Evolutionary conservation across 1,140 invertebrate species (phyloP), one percentile per base, ranked within the genome.

Genomic region (Lethocerus indicus): DNA sequence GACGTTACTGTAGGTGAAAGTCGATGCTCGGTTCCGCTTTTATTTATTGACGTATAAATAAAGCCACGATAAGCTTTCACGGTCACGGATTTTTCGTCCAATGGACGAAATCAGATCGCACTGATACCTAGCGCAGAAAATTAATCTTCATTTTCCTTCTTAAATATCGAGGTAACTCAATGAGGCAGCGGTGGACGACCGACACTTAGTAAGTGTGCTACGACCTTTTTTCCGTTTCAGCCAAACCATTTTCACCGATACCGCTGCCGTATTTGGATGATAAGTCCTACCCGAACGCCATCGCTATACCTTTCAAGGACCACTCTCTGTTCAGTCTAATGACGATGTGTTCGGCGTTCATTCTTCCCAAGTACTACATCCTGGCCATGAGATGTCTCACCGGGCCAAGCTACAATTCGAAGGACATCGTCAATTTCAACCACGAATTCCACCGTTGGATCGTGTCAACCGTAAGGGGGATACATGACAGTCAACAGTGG

Each of bases 341-440:
- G 24, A 45, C 51, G 9, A 37, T 49, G 1, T 41, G 37, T 14
- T 50, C 56, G 4, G 51, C 42, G 5, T 48, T 52, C 25, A 44
- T 58, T 25, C 24, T 58, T 6, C 50, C 53, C 35, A 54, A 54
- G 40, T 58, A 52, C 36, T 58, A 58, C 47, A 53, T 53, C 5
- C 21, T 55, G 12, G 50, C 52, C 1, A 54, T 56, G 50, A 18
- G 51, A 42, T 58, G 57, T 20, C 39, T 58, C 6, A 23, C 42
- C 13, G 36, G 47, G 9, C 44, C 51, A 1, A 13, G 14, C 12
- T 49, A 35, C 43, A 23, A 29, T 1, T 23, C 29, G 3, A n/a
- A 32, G 14, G 51, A 56, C 12, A 51, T 54, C 20, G 18, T 50
- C n/a, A 16, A 20, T 1, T 56, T 56, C 40, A 56, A 58, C 47